These are phyloP conservation scores for Forbesichthys papilliferus DNA, from an alignment of 2,113 vertebrate species.

Conservation along the genomic window DNA sequence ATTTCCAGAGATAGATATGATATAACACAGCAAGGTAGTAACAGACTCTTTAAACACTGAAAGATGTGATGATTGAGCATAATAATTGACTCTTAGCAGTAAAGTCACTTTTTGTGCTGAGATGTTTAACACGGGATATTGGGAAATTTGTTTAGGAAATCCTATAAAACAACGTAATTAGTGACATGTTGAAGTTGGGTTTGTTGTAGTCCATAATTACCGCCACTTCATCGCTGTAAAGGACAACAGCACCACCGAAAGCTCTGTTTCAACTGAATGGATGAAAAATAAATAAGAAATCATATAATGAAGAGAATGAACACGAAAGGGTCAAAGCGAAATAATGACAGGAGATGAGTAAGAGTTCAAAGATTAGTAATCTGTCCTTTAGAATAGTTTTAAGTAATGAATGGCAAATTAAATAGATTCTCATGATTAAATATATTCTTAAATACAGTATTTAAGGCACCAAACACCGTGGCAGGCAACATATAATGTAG, in stretches of 20 bases:
- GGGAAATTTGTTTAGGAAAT: constrained; percentile 55
- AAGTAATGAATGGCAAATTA: background rate
- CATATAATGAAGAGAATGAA: constrained; percentile 16
- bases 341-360: constrained; percentile 13
- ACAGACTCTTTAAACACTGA: constrained; percentile 45
- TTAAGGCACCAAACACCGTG: no score
- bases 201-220: constrained; percentile 38
- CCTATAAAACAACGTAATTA: constrained; percentile 40
- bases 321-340: background rate
- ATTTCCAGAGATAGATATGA: constrained; percentile 62
- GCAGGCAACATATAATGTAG: no score
- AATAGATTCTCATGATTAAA: no score
- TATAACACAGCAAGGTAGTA: constrained; percentile 33
- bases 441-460: no score
- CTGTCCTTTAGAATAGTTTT: constrained; percentile 8
- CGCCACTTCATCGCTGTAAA: constrained; percentile 30
- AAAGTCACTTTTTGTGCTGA: constrained; percentile 22
- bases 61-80: constrained; percentile 27
- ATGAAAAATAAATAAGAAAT: constrained; percentile 2
- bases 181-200: constrained; percentile 31
- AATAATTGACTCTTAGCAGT: constrained; percentile 37
- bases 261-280: constrained; percentile 31
- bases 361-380: constrained; percentile 14
- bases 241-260: constrained; percentile 18
- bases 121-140: constrained; percentile 51